phyloP scores from a whole-genome alignment of 2,888 invertebrate genomes.

The Andrena chrysosceles region DNA sequence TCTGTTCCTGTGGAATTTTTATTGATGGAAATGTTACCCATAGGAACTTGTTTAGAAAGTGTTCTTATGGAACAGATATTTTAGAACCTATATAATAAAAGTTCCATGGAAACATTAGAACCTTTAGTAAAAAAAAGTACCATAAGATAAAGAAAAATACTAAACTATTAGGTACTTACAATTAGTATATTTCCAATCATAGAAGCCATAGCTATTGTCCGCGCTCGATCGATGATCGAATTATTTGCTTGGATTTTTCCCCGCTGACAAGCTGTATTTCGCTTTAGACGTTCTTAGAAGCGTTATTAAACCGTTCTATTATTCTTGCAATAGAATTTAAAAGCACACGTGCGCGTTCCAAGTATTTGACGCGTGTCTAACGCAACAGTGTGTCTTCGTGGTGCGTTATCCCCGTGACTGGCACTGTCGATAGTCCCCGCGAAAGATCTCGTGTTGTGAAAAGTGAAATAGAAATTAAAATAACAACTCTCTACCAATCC shows the following conservation, averaged over 20 bases:
- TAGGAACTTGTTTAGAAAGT: too few species aligned
- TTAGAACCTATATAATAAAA: too few species aligned
- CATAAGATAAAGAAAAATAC: too few species aligned
- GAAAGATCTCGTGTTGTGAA: conserved; percentile 17
- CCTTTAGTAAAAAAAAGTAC: too few species aligned
- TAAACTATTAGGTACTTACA: too few species aligned
- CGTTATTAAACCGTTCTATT: conserved; percentile 16
- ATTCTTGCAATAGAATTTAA: conserved; percentile 26
- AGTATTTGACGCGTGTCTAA: conserved; percentile 21
- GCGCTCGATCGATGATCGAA: too few species aligned
- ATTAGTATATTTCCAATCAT: background rate
- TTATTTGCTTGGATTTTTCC: background rate
- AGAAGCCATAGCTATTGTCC: too few species aligned
- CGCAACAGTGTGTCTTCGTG: too few species aligned
- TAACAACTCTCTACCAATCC: conserved; percentile 5
- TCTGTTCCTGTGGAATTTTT: too few species aligned
- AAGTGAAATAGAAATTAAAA: conserved; percentile 31
- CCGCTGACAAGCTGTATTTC: background rate
- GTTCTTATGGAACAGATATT: too few species aligned
- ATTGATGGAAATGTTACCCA: too few species aligned
- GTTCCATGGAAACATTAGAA: too few species aligned
- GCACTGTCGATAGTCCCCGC: conserved; percentile 14
- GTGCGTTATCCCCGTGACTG: conserved; percentile 11
- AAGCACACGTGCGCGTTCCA: conserved; percentile 27
- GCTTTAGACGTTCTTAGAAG: conserved; percentile 16